A percentile compares a stretch with the other conserved stretches of the same genome.
These are phyloP conservation scores for Athetis lepigone DNA, from an alignment of 2,888 invertebrate species.

Conservation along the genomic window DNA sequence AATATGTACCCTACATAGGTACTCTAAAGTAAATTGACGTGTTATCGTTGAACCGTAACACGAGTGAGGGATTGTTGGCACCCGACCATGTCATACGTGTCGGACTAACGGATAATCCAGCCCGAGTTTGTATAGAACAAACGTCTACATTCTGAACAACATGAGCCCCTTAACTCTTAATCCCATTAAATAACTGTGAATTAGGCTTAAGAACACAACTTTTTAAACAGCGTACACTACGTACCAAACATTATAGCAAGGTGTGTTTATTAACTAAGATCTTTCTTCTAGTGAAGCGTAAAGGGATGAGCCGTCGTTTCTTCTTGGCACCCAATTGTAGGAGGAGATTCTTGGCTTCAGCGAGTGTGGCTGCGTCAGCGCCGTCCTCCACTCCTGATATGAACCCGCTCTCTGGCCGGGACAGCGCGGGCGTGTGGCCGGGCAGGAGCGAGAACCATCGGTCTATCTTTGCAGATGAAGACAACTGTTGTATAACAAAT, in stretches of 20 bases:
- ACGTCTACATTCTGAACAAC: conserved; percentile 3
- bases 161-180: conserved; percentile 10
- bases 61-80: conserved; percentile 12
- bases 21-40: conserved; percentile 17
- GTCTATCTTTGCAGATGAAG: conserved; percentile 94
- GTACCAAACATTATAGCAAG: conserved; percentile 72
- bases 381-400: conserved; percentile 92
- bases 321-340: conserved; percentile 93
- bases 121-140: conserved; percentile 19
- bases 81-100: conserved; percentile 41
- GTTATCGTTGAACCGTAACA: conserved; percentile 8
- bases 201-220: conserved; percentile 19
- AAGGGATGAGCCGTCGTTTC: conserved; percentile 92
- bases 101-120: conserved; percentile 45
- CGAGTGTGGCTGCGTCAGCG: conserved; percentile 91
- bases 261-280: conserved; percentile 91
- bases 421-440: conserved; percentile 89
- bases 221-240: conserved; percentile 67
- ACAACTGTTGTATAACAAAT: conserved; percentile 89
- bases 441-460: conserved; percentile 95
- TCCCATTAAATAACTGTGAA: conserved; percentile 18
- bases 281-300: conserved; percentile 93
- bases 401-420: conserved; percentile 95
- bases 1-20: conserved; percentile 21
- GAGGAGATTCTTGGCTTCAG: conserved; percentile 92